phyloP scores from a whole-genome alignment of 2,113 vertebrate species.

The Oncorhynchus gorbuscha region DNA sequence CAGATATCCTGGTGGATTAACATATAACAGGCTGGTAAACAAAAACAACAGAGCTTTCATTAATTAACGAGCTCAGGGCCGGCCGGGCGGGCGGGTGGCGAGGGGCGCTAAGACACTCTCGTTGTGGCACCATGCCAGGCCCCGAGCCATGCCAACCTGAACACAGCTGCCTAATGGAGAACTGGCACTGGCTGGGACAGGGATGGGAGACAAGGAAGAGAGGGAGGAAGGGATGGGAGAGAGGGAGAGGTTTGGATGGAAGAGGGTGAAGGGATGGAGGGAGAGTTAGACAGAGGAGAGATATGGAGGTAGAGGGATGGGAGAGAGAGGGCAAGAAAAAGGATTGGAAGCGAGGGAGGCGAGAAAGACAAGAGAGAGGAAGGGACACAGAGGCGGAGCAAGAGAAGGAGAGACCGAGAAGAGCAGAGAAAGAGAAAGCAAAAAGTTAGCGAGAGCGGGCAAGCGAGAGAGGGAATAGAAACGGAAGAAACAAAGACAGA shows the following conservation, averaged over 20 bases:
- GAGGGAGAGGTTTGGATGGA: no score
- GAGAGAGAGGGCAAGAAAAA: background rate
- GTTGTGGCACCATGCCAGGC: conserved; percentile 60
- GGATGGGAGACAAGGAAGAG: conserved; percentile 14
- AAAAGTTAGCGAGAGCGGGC: conserved; percentile 15
- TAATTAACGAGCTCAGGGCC: conserved; percentile 64
- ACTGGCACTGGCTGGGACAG: conserved; percentile 57
- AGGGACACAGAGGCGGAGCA: background rate
- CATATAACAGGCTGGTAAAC: conserved; percentile 62
- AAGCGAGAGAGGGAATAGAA: background rate
- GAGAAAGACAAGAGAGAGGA: background rate
- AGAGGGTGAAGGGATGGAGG: background rate
- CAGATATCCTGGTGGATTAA: conserved; percentile 46
- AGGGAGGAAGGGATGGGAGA: conserved; percentile 7
- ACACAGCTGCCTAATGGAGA: conserved; percentile 73
- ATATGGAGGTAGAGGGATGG: background rate
- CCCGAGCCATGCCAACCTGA: conserved; percentile 65
- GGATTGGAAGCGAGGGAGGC: background rate
- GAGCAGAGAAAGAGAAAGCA: background rate
- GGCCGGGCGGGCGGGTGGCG: conserved; percentile 32
- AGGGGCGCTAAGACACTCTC: conserved; percentile 54
- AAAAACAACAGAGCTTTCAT: conserved; percentile 64
- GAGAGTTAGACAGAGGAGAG: conserved; percentile 9
- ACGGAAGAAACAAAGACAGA: conserved; percentile 46
- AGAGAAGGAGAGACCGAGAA: conserved; percentile 14